These are phyloP conservation scores for Hypsibius dujardini DNA, from an alignment of 1,140 invertebrate species.

Conservation along the genomic window DNA sequence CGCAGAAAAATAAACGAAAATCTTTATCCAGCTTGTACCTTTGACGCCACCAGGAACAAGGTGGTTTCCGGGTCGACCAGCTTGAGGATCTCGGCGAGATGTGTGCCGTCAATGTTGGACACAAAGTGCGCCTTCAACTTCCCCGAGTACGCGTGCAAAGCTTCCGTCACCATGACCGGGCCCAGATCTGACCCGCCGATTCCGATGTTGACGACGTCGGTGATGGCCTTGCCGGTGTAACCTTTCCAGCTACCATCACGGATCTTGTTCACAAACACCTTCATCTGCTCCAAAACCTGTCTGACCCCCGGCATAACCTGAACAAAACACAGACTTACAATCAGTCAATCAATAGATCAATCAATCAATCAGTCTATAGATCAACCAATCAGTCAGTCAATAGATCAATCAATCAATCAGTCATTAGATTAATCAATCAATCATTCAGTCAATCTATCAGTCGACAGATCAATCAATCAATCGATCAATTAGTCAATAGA, in stretches of 20 bases:
- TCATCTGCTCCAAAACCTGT: slow-evolving; percentile 79
- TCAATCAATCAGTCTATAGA: too few relatives aligned
- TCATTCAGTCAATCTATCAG: too few relatives aligned
- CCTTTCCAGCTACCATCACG: slow-evolving; percentile 57
- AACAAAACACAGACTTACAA: too few relatives aligned
- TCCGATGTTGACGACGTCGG: slow-evolving; percentile 96
- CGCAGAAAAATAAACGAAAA: too few relatives aligned
- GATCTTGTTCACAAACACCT: slow-evolving; percentile 54
- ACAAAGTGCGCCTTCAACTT: slow-evolving; percentile 89
- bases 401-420: too few relatives aligned
- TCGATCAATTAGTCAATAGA: too few relatives aligned
- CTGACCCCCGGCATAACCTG: slow-evolving; percentile 76
- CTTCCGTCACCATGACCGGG: slow-evolving; percentile 96
- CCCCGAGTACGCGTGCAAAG: slow-evolving; percentile 70
- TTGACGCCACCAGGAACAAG: slow-evolving; percentile 94
- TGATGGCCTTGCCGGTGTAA: slow-evolving; percentile 82
- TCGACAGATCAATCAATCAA: too few relatives aligned
- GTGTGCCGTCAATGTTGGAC: slow-evolving; percentile 97
- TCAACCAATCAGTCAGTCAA: too few relatives aligned
- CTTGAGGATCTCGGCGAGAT: slow-evolving; percentile 80
- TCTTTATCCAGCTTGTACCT: too few relatives aligned
- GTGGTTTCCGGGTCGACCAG: slow-evolving; percentile 77
- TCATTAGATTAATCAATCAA: too few relatives aligned
- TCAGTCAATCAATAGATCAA: too few relatives aligned
- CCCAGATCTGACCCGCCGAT: slow-evolving; percentile 98